A percentile compares a stretch with the other conserved stretches of the same genome.
phyloP scores from a whole-genome alignment of 2,113 vertebrate genomes.

The Xyliphius kryptos region DNA sequence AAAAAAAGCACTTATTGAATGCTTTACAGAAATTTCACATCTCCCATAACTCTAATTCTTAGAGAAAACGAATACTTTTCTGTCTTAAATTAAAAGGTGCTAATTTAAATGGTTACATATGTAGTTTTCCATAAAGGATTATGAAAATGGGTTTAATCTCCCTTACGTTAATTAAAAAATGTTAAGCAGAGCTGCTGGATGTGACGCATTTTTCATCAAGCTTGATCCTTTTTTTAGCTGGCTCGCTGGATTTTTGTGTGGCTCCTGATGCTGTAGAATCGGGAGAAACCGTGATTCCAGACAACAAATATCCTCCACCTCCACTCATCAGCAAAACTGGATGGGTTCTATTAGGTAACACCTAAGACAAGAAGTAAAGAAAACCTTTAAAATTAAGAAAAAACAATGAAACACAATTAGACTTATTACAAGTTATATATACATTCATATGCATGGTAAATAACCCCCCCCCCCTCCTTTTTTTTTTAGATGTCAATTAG shows the following conservation, averaged over 20 bases:
- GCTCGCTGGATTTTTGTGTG: constrained; percentile 62
- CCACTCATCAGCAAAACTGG: constrained; percentile 90
- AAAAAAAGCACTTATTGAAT: neutral
- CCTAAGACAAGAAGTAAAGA: constrained; percentile 54
- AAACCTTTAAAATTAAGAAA: too few species aligned
- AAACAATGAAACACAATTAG: too few species aligned
- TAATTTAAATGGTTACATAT: too few species aligned
- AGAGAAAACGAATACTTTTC: too few species aligned
- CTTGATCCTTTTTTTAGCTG: constrained; percentile 78
- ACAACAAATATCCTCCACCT: constrained; percentile 86
- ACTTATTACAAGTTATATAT: too few species aligned
- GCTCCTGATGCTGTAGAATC: constrained; percentile 55
- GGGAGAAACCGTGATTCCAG: constrained; percentile 76
- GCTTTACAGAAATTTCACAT: constrained; percentile 6
- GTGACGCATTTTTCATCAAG: constrained; percentile 62
- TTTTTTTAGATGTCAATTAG: too few species aligned
- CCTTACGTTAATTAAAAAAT: constrained; percentile 28
- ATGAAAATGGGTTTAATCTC: constrained; percentile 19
- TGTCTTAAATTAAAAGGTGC: too few species aligned
- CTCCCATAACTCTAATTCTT: too few species aligned
- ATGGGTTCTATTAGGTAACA: constrained; percentile 90
- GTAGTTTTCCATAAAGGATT: too few species aligned
- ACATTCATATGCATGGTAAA: too few species aligned
- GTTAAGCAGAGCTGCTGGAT: constrained; percentile 16
- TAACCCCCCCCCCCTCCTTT: too few species aligned